Evolutionary conservation across 2,888 invertebrate genomes (phyloP).

Genomic region (Philereme transversata): DNA sequence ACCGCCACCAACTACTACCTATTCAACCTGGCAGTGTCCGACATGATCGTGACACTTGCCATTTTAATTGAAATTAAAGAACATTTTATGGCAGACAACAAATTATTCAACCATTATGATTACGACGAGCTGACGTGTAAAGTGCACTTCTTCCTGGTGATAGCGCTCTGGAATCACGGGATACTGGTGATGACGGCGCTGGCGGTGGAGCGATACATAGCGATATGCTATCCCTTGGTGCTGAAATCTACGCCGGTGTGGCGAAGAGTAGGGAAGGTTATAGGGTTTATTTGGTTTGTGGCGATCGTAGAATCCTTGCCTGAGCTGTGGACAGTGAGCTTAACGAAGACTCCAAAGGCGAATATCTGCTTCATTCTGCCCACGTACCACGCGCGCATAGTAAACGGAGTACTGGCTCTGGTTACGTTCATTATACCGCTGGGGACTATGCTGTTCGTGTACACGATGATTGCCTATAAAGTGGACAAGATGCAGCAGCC

Average conservation of each 20-base stretch:
- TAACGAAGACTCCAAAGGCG: constrained; percentile 47
- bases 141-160: constrained; percentile 55
- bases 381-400: constrained; percentile 47
- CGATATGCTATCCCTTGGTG: constrained; percentile 58
- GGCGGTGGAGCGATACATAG: constrained; percentile 62
- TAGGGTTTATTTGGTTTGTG: constrained; percentile 54
- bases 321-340: constrained; percentile 54
- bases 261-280: constrained; percentile 56
- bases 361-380: constrained; percentile 57
- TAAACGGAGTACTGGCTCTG: constrained; percentile 56
- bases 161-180: constrained; percentile 59
- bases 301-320: constrained; percentile 56
- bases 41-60: constrained; percentile 62
- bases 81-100: constrained; percentile 39
- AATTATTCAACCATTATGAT: constrained; percentile 38
- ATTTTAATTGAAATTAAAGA: constrained; percentile 57
- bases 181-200: constrained; percentile 62
- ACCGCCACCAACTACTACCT: constrained; percentile 72
- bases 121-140: constrained; percentile 53
- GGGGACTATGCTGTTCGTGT: constrained; percentile 58
- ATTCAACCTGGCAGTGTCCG: constrained; percentile 69
- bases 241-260: constrained; percentile 51
- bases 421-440: constrained; percentile 59
- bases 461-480: constrained; percentile 61
- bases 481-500: constrained; percentile 50